These are phyloP conservation scores for Lithobates sylvaticus DNA, from an alignment of 2,797 vertebrate genomes.

Conservation along the genomic window DNA sequence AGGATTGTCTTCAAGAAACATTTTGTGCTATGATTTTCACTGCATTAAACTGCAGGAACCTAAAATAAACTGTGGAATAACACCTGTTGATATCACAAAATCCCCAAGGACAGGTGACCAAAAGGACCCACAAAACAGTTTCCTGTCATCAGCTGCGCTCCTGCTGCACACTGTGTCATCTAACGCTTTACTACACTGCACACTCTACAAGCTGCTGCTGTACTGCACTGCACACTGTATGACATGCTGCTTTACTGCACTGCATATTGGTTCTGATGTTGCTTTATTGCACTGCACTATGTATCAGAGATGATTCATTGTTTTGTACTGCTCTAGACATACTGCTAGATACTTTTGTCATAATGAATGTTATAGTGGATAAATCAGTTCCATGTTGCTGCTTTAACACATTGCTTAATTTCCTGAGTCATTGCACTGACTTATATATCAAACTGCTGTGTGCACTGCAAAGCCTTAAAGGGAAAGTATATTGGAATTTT, in stretches of 20 bases:
- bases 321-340: not conserved
- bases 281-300: not conserved
- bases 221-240: slow-evolving; percentile 31
- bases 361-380: not conserved
- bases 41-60: not conserved
- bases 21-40: not conserved
- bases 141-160: slow-evolving; percentile 48
- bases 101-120: slow-evolving; percentile 26
- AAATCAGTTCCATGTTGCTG: not conserved
- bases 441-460: not conserved
- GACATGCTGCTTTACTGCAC: slow-evolving; percentile 16
- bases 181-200: slow-evolving; percentile 30
- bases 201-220: slow-evolving; percentile 17
- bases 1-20: not conserved
- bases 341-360: not conserved
- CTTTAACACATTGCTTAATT: not conserved
- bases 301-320: not conserved
- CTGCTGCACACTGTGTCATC: slow-evolving; percentile 40
- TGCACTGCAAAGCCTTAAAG: slow-evolving; percentile 15
- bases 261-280: slow-evolving; percentile 5
- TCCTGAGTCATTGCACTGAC: not conserved
- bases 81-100: slow-evolving; percentile 6
- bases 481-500: not conserved
- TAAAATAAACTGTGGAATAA: not conserved
- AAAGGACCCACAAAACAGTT: slow-evolving; percentile 34